Percentiles rank a stretch among this genome's conserved stretches.
phyloP scores from a whole-genome alignment of 2,797 vertebrate genomes.

The Pantherophis vulpinus region DNA sequence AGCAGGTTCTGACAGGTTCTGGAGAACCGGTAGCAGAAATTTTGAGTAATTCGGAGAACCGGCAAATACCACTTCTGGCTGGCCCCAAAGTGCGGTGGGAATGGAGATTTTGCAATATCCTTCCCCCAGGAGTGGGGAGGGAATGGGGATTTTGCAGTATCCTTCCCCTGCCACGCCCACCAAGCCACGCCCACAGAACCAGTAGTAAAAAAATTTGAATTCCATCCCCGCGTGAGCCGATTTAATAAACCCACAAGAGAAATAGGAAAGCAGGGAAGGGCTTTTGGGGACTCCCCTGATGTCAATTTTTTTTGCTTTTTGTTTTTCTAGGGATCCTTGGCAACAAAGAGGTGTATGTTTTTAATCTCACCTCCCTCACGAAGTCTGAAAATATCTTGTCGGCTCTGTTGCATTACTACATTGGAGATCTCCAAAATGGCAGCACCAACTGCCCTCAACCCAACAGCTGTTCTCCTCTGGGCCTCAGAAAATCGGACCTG shows the following conservation, averaged over 20 bases:
- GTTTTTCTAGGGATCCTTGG: constrained; percentile 75
- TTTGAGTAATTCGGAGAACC: too few relatives aligned
- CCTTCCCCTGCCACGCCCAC: too few relatives aligned
- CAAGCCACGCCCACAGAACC: too few relatives aligned
- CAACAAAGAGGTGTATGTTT: constrained; percentile 79
- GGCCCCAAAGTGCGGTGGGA: too few relatives aligned
- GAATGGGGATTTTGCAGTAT: too few relatives aligned
- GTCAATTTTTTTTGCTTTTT: constrained; percentile 1
- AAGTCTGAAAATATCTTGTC: constrained; percentile 91
- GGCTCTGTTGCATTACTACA: constrained; percentile 86
- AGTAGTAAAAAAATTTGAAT: too few relatives aligned
- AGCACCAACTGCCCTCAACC: constrained; percentile 65
- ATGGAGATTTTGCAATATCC: too few relatives aligned
- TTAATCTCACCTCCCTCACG: constrained; percentile 92
- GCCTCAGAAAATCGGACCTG: constrained; percentile 61
- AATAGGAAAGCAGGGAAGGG: accelerated
- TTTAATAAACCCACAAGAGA: background rate
- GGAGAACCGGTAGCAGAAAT: too few relatives aligned
- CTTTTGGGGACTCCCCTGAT: background rate
- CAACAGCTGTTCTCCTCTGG: constrained; percentile 54
- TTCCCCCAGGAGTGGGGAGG: too few relatives aligned
- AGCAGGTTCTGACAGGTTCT: too few relatives aligned
- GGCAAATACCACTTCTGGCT: too few relatives aligned
- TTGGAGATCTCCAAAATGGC: constrained; percentile 76
- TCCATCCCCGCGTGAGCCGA: background rate